A percentile compares a stretch with the other conserved stretches of the same genome.
phyloP scores from a whole-genome alignment of 92 coral and sea anemone species.

The Bergia puertoricense region DNA sequence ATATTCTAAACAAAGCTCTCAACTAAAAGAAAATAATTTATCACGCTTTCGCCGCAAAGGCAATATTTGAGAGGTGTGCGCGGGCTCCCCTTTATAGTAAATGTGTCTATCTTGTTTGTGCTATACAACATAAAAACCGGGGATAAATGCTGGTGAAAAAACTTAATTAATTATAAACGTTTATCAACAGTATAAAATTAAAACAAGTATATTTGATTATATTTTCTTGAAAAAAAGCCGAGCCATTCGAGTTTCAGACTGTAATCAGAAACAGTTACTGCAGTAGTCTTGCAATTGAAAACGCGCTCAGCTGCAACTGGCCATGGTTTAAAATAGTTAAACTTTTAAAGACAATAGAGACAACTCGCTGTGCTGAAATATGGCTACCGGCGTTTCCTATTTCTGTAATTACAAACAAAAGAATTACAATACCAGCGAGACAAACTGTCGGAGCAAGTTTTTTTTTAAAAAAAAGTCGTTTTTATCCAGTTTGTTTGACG shows the following conservation, averaged over 20 bases:
- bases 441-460: not conserved
- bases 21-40: too few species aligned
- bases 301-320: too few species aligned
- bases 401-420: slow-evolving; percentile 11
- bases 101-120: not conserved
- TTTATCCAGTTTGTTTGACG: not conserved
- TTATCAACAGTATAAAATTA: not conserved
- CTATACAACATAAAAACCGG: not conserved
- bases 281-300: too few species aligned
- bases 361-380: not conserved
- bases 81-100: not conserved
- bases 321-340: too few species aligned
- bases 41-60: not conserved
- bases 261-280: not conserved
- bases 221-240: not conserved
- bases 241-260: too few species aligned
- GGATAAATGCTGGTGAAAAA: too few species aligned
- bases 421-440: not conserved
- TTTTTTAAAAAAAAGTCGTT: too few species aligned
- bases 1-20: too few species aligned
- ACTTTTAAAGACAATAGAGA: not conserved
- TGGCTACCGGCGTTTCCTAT: not conserved
- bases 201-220: not conserved
- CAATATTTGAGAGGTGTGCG: not conserved
- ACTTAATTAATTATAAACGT: not conserved